These are phyloP conservation scores for Drosophila kanekoi DNA, from an alignment of 2,888 invertebrate genomes.

Conservation along the genomic window DNA sequence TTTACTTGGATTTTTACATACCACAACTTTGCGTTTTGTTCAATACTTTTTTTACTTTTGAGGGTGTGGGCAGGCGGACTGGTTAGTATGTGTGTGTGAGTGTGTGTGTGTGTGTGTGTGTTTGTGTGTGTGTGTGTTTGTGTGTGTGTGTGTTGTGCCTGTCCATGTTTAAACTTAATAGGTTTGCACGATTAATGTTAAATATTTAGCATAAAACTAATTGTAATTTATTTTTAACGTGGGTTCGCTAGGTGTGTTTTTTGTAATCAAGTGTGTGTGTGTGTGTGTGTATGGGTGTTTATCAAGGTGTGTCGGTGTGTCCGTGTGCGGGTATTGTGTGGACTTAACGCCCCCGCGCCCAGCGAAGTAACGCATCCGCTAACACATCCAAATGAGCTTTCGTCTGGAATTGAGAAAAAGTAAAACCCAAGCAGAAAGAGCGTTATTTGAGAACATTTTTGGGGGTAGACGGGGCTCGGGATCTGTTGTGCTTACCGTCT, in stretches of 20 bases:
- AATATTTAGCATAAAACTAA: slow-evolving; percentile 62
- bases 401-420: slow-evolving; percentile 89
- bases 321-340: slow-evolving; percentile 22
- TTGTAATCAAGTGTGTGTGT: slow-evolving; percentile 41
- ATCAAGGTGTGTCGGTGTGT: slow-evolving; percentile 20
- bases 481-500: slow-evolving; percentile 91
- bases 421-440: background rate
- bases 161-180: slow-evolving; percentile 66
- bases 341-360: slow-evolving; percentile 96
- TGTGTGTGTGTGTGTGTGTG: slow-evolving; percentile 28
- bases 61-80: slow-evolving; percentile 60
- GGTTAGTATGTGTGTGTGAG: slow-evolving; percentile 30
- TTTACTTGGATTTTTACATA: slow-evolving; percentile 43
- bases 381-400: slow-evolving; percentile 97
- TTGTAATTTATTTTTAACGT: slow-evolving; percentile 62
- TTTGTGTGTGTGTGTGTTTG: no score
- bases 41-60: slow-evolving; percentile 34
- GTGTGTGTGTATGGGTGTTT: slow-evolving; percentile 33
- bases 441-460: background rate
- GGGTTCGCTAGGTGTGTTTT: slow-evolving; percentile 51
- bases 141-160: slow-evolving; percentile 38
- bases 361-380: slow-evolving; percentile 96
- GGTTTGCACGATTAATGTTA: slow-evolving; percentile 36
- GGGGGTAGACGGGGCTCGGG: no score
- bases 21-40: slow-evolving; percentile 32